Base-by-base conservation (phyloP, 2,888 invertebrate genomes). In the Caenorhabditis uteleia region DNA sequence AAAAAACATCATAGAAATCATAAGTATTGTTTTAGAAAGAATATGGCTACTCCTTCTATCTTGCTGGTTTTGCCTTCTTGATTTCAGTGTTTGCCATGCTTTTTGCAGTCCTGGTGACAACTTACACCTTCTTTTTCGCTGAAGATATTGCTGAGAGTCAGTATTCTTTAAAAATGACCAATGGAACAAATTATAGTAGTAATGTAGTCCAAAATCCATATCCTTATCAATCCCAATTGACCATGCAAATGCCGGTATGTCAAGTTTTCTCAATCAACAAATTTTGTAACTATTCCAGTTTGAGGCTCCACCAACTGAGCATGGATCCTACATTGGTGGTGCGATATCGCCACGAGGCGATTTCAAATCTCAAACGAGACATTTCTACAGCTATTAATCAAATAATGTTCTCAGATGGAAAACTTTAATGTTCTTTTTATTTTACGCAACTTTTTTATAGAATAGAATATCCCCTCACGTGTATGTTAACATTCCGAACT, bases 21-120 rank as follows among this genome's bases (percentile, higher is more conserved):
- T 8, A 34, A 34, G 10, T 8, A 27, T 16, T 25, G 42, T 29
- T 23, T 20, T 21, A 79, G 78, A 82, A 82, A 58, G 47, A 60
- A 5, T 82, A 78, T 50, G 82, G 82, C 14, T 82, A 82, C 65
- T 82, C 82, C 2, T 82, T 79, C 58, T 82, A 77, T 42, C 60
- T 82, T n/a, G 78, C 79, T 4, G 71, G 77, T 34, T 42, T 80
- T n/a, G 75, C 76, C 12, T 46, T 74, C 21, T 51, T 77, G 8
- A 55, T 80, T 38, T 57, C 77, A 39, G 62, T 71, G 20, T 75
- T 82, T 44, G 70, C 79, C 10, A 40, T 74, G 26, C 44, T 82
- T 50, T 70, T 74, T 16, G 80, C 77, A 16, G 64, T 73, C n/a
- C 36, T 79, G 4, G 55, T 75, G 10, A 77, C 78, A n/a, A 78